These are phyloP conservation scores for Aspidiotus destructor DNA, from an alignment of 2,888 invertebrate species.

Conservation along the genomic window DNA sequence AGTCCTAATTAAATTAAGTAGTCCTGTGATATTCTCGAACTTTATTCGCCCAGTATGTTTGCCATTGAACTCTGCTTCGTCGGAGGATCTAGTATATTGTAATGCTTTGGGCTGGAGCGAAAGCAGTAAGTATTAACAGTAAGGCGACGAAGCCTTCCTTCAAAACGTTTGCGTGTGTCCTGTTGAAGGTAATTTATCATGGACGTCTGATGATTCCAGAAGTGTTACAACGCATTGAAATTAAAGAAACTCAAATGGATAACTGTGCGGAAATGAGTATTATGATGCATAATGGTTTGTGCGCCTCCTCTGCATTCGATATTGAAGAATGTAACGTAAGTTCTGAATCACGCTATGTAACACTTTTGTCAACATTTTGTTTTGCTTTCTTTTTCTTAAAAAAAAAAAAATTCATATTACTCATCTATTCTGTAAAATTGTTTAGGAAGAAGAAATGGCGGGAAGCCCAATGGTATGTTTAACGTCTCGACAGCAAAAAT, in stretches of 20 bases:
- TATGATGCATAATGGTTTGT: conserved; percentile 69
- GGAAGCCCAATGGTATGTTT: conserved; percentile 79
- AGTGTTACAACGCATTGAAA: conserved; percentile 68
- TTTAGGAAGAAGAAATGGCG: conserved; percentile 75
- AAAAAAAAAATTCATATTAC: neutral
- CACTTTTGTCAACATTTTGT: neutral
- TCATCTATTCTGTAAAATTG: conserved; percentile 32
- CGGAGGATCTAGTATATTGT: conserved; percentile 50
- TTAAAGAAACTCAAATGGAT: conserved; percentile 65
- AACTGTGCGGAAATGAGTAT: conserved; percentile 78
- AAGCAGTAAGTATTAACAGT: conserved; percentile 49
- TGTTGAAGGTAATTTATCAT: neutral
- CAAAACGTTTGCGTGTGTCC: neutral
- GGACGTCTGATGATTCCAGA: conserved; percentile 45
- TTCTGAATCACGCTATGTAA: neutral
- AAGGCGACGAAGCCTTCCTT: neutral
- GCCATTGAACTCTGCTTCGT: conserved; percentile 50
- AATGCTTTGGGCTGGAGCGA: conserved; percentile 79
- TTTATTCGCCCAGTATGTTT: conserved; percentile 75
- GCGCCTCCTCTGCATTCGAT: conserved; percentile 68
- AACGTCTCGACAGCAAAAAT: conserved; percentile 57
- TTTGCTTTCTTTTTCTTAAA: neutral
- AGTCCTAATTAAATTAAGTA: conserved; percentile 68
- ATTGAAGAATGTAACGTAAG: conserved; percentile 76
- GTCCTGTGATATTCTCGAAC: conserved; percentile 63